phyloP scores from a whole-genome alignment of 2,888 invertebrate species.

The Pseudococcus longispinus region DNA sequence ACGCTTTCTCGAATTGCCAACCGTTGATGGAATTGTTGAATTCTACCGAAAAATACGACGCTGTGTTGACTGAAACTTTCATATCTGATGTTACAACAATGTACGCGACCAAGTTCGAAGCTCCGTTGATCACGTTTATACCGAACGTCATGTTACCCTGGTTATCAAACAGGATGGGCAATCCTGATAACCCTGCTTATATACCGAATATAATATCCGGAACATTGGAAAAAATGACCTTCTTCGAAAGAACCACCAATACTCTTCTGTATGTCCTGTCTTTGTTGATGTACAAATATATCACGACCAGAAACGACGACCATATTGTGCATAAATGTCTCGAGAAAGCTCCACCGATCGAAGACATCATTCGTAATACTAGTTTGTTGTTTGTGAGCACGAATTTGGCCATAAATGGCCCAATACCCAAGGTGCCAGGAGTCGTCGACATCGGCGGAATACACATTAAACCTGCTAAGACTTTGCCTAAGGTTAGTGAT shows the following conservation, averaged over 20 bases:
- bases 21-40: slow-evolving; percentile 15
- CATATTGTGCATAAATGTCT: background rate
- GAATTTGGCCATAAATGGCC: background rate
- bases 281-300: background rate
- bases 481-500: slow-evolving; percentile 35
- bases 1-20: background rate
- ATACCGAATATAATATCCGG: background rate
- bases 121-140: slow-evolving; percentile 46
- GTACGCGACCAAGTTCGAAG: slow-evolving; percentile 20
- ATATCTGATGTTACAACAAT: slow-evolving; percentile 46
- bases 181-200: slow-evolving; percentile 18
- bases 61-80: slow-evolving; percentile 54
- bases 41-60: slow-evolving; percentile 53
- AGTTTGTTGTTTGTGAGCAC: slow-evolving; percentile 24
- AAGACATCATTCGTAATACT: slow-evolving; percentile 34
- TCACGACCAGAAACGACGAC: background rate
- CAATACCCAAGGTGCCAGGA: background rate
- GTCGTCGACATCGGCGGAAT: slow-evolving; percentile 46
- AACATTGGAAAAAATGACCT: slow-evolving; percentile 38
- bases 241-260: slow-evolving; percentile 35
- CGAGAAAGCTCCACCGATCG: background rate
- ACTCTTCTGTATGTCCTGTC: background rate
- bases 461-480: slow-evolving; percentile 3
- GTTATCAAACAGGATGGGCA: slow-evolving; percentile 10
- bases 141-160: slow-evolving; percentile 48